Base-by-base conservation (phyloP, 2,113 vertebrate species). In the Arvicanthis niloticus region DNA sequence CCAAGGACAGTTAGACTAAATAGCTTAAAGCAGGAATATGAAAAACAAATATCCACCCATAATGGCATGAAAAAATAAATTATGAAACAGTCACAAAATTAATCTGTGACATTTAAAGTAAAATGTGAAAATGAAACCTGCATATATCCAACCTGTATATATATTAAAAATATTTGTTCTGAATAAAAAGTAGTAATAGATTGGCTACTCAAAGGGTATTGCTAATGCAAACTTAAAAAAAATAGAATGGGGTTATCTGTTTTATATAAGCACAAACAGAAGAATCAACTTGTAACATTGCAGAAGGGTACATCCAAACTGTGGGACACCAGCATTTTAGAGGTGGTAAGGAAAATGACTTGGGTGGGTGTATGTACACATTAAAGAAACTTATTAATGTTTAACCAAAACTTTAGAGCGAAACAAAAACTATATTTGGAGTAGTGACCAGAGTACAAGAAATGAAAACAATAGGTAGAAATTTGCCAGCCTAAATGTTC, bases 121-220 rank as follows among this genome's bases (percentile, higher is more conserved):
- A 85, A 85, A 97, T 90, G 13, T 13, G 48, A 88, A 88, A 95
- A 91, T 21, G 53, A 90, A 84, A 77, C 53, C 34, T 92, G 16
- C 37, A 11, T 62, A 37, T 68, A 15, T 31, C 11, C 16, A 48
- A 82, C 15, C 34, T 94, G 60, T 60, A 86, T 60, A 73, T 77
- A 82, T 48, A 53, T 60, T 88, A 90, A 26, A 94, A 93, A 70
- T 60, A 51, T 24, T 45, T 62, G 53, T 51, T 15, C 68, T 91
- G 51, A 85, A 62, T 11, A 45, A 89, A 92, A 76, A 80, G 15
- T 75, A 72, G 26, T 87, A 77, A 51, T 42, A 68, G 7, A 13
- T 17, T 68, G 67, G 7, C 21, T 80, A 62, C 12, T 93, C 53
- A 78, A 1, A 21, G 10, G 60, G 45, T 13, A 45, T 21, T 11